Conservation (phyloP, 2,797 vertebrate genomes). For the Melanotaenia boesemani region DNA sequence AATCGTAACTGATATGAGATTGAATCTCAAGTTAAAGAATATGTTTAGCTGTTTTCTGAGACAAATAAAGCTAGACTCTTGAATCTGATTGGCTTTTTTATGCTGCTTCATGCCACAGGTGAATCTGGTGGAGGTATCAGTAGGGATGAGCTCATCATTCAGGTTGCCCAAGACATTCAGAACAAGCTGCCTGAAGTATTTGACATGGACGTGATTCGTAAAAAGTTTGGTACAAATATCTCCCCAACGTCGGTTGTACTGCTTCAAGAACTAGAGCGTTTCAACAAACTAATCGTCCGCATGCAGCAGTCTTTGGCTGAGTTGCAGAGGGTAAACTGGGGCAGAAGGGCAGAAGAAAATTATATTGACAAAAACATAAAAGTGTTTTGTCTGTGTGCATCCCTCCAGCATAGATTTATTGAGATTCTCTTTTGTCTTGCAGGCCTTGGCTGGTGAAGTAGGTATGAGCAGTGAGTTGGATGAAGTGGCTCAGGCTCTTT, state of each 20-base stretch:
- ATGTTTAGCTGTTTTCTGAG: not conserved
- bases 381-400: not conserved
- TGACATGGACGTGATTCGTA: constrained; percentile 88
- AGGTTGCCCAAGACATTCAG: constrained; percentile 92
- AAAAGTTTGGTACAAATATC: constrained; percentile 80
- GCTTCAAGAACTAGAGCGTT: constrained; percentile 93
- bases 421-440: constrained; percentile 12
- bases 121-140: constrained; percentile 88
- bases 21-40: not conserved
- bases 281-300: constrained; percentile 88
- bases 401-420: constrained; percentile 1
- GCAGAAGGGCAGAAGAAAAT: not conserved
- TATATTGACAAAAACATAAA: not conserved
- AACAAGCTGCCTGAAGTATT: constrained; percentile 90
- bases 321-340: constrained; percentile 88
- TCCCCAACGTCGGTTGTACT: constrained; percentile 92
- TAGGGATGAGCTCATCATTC: constrained; percentile 90
- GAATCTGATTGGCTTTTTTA: not conserved
- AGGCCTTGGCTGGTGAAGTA: constrained; percentile 96
- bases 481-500: constrained; percentile 91
- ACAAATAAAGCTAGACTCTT: not conserved
- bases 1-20: not conserved
- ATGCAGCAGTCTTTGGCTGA: constrained; percentile 90
- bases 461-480: constrained; percentile 97
- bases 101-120: constrained; percentile 73